Conservation (phyloP, 2,888 invertebrate species). For the Bembecia ichneumoniformis region DNA sequence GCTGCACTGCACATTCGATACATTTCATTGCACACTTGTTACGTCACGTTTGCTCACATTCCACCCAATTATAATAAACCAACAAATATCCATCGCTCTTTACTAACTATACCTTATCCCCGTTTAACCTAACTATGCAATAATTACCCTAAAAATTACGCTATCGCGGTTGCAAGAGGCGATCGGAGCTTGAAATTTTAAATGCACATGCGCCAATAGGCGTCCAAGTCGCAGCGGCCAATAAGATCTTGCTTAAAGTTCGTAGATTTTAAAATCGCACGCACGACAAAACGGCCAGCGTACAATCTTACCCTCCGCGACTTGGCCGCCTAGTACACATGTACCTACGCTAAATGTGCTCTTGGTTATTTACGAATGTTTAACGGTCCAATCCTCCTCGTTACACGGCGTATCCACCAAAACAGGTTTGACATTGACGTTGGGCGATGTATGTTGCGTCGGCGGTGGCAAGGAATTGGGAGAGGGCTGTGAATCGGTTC, state of each 20-base stretch:
- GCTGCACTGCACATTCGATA: constrained; percentile 42
- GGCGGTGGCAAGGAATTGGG: constrained; percentile 31
- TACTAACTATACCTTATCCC: constrained; percentile 55
- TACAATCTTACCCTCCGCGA: no score
- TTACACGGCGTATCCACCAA: constrained; percentile 61
- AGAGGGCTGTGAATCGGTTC: constrained; percentile 35
- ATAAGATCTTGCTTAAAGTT: no score
- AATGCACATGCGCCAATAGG: no score
- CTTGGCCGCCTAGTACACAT: not conserved
- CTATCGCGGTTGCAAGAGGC: constrained; percentile 59
- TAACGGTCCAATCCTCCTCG: constrained; percentile 47
- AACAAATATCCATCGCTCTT: constrained; percentile 58
- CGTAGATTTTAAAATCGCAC: no score
- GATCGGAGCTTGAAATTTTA: not conserved
- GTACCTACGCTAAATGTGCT: not conserved
- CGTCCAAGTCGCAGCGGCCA: no score
- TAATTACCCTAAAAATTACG: constrained; percentile 45
- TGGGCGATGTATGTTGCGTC: constrained; percentile 31
- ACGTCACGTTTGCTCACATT: constrained; percentile 28
- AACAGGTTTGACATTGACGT: constrained; percentile 41
- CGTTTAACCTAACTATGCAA: constrained; percentile 45
- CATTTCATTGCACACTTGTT: constrained; percentile 32
- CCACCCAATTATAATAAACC: constrained; percentile 49
- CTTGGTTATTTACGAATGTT: not conserved
- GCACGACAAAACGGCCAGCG: no score